phyloP scores from a whole-genome alignment of 2,113 vertebrate genomes.

The Perca schrenkii region DNA sequence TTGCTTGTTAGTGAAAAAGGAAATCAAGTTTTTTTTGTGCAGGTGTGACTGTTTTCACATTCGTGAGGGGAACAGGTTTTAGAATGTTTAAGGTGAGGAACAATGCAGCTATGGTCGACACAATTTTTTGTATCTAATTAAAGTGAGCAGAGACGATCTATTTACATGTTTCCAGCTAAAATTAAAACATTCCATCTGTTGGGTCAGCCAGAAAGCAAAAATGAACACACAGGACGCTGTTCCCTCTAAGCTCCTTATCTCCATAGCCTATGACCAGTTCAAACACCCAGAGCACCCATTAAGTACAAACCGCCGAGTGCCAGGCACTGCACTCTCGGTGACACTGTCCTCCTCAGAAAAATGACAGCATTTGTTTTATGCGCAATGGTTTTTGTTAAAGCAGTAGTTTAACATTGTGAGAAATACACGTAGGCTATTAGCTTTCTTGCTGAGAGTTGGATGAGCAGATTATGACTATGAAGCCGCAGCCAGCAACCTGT shows the following conservation, averaged over 20 bases:
- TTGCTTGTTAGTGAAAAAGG: background rate
- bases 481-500: background rate
- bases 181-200: background rate
- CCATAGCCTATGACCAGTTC: conserved; percentile 12
- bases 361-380: too few relatives aligned
- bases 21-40: too few relatives aligned
- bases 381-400: background rate
- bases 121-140: too few relatives aligned
- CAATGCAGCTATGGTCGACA: background rate
- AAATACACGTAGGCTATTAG: background rate
- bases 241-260: conserved; percentile 52
- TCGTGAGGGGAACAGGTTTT: background rate
- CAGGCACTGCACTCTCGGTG: background rate
- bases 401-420: background rate
- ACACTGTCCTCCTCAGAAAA: background rate
- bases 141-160: background rate
- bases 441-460: background rate
- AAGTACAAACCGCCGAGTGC: conserved; percentile 21
- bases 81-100: background rate
- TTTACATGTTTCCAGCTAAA: background rate
- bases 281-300: conserved; percentile 14
- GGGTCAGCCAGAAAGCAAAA: conserved; percentile 21
- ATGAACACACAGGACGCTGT: conserved; percentile 11
- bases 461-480: background rate
- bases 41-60: background rate